A percentile compares a stretch with the other conserved stretches of the same genome.
These are phyloP conservation scores for Holothuria glaberrima DNA, from an alignment of 35 echinoderm and acorn worm species.

Conservation along the genomic window DNA sequence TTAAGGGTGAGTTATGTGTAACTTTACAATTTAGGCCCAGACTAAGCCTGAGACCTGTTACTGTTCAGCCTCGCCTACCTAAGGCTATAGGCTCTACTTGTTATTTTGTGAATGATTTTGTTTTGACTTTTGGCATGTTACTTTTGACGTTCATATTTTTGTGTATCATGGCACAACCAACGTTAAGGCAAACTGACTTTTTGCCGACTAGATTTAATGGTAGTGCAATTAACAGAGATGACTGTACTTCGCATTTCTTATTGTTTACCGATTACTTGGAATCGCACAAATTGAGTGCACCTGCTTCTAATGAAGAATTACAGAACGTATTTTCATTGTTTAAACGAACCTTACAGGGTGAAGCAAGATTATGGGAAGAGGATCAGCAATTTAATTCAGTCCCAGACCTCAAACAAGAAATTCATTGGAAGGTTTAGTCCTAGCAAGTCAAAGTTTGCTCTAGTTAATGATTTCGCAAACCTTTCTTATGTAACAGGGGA, in stretches of 20 bases:
- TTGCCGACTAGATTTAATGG: slow-evolving; percentile 22
- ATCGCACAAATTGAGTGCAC: background rate
- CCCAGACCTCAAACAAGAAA: background rate
- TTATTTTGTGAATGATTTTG: too few species aligned
- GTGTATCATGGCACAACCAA: background rate
- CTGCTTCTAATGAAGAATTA: background rate
- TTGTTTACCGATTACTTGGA: background rate
- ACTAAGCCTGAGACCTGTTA: too few species aligned
- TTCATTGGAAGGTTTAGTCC: background rate
- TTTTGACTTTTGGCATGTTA: too few species aligned
- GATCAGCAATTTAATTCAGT: background rate
- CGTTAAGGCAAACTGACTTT: background rate
- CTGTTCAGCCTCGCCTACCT: too few species aligned
- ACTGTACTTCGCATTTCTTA: background rate
- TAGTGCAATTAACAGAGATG: background rate
- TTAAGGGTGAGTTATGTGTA: too few species aligned
- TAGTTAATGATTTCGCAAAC: slow-evolving; percentile 1
- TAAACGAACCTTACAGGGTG: background rate
- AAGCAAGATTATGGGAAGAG: slow-evolving; percentile 3
- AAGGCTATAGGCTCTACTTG: too few species aligned
- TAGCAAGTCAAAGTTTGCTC: slow-evolving; percentile 6
- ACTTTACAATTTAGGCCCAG: too few species aligned
- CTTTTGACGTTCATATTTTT: background rate
- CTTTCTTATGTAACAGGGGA: slow-evolving; percentile 8
- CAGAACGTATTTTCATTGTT: background rate